Conservation (phyloP, 2,888 invertebrate species). For the Cheilosia vulpina region DNA sequence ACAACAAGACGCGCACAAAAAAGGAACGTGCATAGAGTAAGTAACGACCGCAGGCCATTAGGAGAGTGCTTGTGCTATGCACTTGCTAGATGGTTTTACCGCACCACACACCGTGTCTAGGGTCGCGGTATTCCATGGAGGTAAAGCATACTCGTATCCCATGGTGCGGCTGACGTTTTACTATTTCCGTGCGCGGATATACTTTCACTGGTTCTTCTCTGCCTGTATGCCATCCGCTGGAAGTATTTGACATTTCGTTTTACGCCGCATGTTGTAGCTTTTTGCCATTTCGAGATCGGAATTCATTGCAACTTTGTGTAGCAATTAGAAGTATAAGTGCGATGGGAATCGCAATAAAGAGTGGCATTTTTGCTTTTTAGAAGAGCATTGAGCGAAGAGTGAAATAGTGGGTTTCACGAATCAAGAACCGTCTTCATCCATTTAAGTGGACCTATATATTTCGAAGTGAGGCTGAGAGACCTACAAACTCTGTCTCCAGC, state of each 20-base stretch:
- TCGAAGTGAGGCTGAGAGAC: too few relatives aligned
- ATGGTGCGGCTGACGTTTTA: conserved; percentile 54
- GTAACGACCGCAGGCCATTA: conserved; percentile 20
- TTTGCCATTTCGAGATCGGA: conserved; percentile 4
- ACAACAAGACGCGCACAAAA: conserved; percentile 14
- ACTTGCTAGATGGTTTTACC: conserved; percentile 15
- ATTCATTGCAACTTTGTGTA: conserved; percentile 1
- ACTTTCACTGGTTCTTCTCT: conserved; percentile 74
- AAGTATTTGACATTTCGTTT: conserved; percentile 19
- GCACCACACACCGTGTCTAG: not conserved
- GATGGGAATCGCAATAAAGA: not conserved
- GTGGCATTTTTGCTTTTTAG: not conserved
- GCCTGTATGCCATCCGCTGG: conserved; percentile 8
- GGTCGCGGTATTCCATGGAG: conserved; percentile 21
- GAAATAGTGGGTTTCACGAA: too few relatives aligned
- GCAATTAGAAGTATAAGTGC: not conserved
- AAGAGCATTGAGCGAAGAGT: not conserved
- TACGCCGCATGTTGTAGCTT: conserved; percentile 19
- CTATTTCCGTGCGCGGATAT: conserved; percentile 73
- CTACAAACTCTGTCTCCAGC: too few relatives aligned
- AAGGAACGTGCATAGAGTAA: conserved; percentile 7
- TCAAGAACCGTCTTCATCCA: too few relatives aligned
- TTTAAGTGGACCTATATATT: too few relatives aligned
- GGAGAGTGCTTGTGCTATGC: conserved; percentile 11
- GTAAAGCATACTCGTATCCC: not conserved